Conservation (phyloP, 2,797 vertebrate genomes). For the Pangasius mekongensis region DNA sequence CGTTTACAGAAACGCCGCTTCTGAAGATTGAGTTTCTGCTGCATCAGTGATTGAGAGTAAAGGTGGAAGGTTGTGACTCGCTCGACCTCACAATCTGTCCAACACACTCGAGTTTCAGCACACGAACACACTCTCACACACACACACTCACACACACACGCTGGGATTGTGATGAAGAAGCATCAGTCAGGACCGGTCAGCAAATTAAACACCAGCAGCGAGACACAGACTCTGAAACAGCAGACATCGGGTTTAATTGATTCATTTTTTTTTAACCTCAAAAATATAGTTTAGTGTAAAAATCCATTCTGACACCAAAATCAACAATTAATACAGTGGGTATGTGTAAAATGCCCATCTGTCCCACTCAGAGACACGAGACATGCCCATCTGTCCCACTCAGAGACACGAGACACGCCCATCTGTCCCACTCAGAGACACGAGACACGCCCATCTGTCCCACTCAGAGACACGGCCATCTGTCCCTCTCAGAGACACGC, state of each 20-base stretch:
- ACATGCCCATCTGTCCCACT: background rate
- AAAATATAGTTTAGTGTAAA: background rate
- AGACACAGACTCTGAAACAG: background rate
- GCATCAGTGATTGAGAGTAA: background rate
- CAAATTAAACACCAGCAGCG: background rate
- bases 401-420: background rate
- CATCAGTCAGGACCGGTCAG: background rate
- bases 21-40: constrained; percentile 1
- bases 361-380: background rate
- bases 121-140: background rate
- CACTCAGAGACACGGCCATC: background rate
- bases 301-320: background rate
- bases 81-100: constrained; percentile 5
- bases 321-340: background rate
- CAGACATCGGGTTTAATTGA: background rate
- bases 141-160: background rate
- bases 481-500: background rate
- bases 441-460: background rate
- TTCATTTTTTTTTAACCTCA: background rate
- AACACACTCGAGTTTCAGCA: constrained; percentile 4
- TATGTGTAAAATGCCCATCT: background rate
- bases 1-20: background rate
- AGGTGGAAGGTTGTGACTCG: constrained; percentile 6
- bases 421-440: background rate
- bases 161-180: background rate